Conservation (phyloP, 1,140 invertebrate species). For the Drosophila sproati region DNA sequence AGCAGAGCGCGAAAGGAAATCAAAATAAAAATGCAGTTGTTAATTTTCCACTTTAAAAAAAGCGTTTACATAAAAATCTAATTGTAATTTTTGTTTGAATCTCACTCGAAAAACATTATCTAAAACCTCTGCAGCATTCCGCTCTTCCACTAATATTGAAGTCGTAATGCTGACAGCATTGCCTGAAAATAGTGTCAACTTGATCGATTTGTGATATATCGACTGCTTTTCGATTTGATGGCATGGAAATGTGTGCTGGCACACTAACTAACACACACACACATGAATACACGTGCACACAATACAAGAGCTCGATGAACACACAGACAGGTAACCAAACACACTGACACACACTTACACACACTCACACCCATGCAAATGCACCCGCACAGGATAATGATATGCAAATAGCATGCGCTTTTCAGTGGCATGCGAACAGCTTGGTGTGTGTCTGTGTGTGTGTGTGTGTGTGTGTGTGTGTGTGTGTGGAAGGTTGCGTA, state of each 20-base stretch:
- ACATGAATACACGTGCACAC: slow-evolving; percentile 23
- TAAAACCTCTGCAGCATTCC: background rate
- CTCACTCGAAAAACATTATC: background rate
- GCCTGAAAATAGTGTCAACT: slow-evolving; percentile 54
- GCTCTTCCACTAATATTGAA: background rate
- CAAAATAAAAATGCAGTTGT: too few relatives aligned
- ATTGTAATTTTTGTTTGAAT: too few relatives aligned
- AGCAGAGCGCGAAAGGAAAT: too few relatives aligned
- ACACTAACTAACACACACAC: slow-evolving; percentile 13
- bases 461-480: background rate
- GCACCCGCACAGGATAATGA: slow-evolving; percentile 63
- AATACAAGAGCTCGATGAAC: slow-evolving; percentile 5
- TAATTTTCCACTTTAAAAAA: too few relatives aligned
- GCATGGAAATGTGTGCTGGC: slow-evolving; percentile 60
- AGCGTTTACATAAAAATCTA: background rate
- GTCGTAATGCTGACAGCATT: slow-evolving; percentile 13
- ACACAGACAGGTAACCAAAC: slow-evolving; percentile 17
- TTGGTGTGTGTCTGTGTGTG: background rate
- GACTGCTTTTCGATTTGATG: slow-evolving; percentile 67
- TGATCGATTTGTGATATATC: slow-evolving; percentile 78
- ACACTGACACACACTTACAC: slow-evolving; percentile 22
- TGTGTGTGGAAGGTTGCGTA: background rate
- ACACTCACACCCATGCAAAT: slow-evolving; percentile 14
- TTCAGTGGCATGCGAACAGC: slow-evolving; percentile 50
- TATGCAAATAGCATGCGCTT: slow-evolving; percentile 79